Evolutionary conservation across 2,888 invertebrate species (phyloP).

Genomic region (Tortrix viridana): DNA sequence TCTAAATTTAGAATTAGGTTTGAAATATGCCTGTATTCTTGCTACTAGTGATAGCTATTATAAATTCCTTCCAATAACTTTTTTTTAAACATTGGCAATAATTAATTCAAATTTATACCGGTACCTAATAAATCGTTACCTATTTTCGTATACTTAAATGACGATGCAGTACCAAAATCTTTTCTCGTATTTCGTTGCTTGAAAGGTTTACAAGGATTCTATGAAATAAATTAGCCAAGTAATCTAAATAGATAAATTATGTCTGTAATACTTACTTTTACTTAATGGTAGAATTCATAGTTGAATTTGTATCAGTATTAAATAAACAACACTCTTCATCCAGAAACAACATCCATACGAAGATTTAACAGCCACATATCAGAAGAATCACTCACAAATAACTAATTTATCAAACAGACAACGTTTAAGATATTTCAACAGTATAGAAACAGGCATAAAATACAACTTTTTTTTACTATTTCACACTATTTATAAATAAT

Average conservation of each 20-base stretch:
- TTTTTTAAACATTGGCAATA: too few species aligned
- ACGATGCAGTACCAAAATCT: too few species aligned
- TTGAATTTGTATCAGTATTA: background rate
- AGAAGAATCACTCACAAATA: slow-evolving; percentile 43
- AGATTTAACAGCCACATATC: slow-evolving; percentile 44
- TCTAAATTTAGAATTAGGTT: too few species aligned
- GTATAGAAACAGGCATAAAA: slow-evolving; percentile 59
- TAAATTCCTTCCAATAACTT: too few species aligned
- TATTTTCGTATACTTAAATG: too few species aligned
- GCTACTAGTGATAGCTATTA: too few species aligned
- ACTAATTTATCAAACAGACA: slow-evolving; percentile 52
- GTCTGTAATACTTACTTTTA: slow-evolving; percentile 15
- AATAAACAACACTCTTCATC: slow-evolving; percentile 33
- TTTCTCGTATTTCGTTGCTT: too few species aligned
- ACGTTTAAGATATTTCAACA: slow-evolving; percentile 60
- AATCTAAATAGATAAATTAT: background rate
- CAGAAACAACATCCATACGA: slow-evolving; percentile 47
- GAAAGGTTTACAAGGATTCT: too few species aligned
- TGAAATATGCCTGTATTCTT: too few species aligned
- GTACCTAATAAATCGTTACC: too few species aligned
- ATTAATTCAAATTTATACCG: too few species aligned
- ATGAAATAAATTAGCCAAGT: too few species aligned
- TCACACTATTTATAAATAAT: slow-evolving; percentile 41
- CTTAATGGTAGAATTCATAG: slow-evolving; percentile 30
- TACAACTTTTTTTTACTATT: slow-evolving; percentile 58